These are phyloP conservation scores for Aphidius ervi DNA, from an alignment of 1,140 invertebrate genomes.

Conservation along the genomic window DNA sequence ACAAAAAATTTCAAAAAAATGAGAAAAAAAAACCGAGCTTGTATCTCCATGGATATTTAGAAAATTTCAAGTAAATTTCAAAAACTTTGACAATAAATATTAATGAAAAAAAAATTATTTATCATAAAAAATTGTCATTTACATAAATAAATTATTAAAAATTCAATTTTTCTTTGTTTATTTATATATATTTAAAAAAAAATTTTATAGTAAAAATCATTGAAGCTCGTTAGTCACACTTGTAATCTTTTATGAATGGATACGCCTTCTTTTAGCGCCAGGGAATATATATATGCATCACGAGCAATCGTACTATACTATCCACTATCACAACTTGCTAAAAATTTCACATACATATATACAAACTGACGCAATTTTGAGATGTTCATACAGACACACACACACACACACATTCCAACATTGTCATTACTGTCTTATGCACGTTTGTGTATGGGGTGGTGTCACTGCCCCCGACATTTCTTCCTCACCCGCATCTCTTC, in stretches of 20 bases:
- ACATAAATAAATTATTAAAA: too few species aligned
- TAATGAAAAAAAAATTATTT: neutral
- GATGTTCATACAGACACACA: neutral
- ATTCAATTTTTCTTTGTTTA: neutral
- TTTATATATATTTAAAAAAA: neutral
- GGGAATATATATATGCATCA: slow-evolving; percentile 21
- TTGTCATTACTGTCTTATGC: too few species aligned
- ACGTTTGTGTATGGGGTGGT: too few species aligned
- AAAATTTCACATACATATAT: slow-evolving; percentile 1
- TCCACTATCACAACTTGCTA: slow-evolving; percentile 11
- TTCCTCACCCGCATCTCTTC: too few species aligned
- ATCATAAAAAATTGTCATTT: too few species aligned
- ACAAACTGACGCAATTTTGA: slow-evolving; percentile 2
- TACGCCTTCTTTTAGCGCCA: neutral
- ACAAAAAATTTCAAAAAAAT: too few species aligned
- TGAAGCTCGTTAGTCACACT: slow-evolving; percentile 38
- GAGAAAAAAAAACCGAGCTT: too few species aligned
- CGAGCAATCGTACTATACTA: slow-evolving; percentile 24
- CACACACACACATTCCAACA: neutral
- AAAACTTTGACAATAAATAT: neutral
- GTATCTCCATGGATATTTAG: slow-evolving; percentile 8
- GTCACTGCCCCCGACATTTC: too few species aligned
- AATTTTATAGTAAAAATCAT: neutral
- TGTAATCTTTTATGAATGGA: slow-evolving; percentile 45
- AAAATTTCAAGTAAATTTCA: too few species aligned